A percentile compares a stretch with the other conserved stretches of the same genome.
Conservation (phyloP, 2,888 invertebrate species). For the Drosophila tripunctata region DNA sequence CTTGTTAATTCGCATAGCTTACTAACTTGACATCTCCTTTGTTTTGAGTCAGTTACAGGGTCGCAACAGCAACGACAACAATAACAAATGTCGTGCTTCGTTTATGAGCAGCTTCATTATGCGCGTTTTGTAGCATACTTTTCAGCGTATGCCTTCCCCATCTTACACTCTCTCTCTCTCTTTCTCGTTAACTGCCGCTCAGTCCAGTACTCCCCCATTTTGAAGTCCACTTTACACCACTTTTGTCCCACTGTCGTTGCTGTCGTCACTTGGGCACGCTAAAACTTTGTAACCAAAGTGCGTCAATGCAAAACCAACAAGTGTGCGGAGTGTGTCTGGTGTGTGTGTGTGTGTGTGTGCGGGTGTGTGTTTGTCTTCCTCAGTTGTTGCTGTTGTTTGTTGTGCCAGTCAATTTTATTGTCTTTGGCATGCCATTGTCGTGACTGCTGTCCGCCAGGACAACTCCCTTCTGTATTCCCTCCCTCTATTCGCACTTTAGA, state of each 20-base stretch:
- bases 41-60: background rate
- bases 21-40: background rate
- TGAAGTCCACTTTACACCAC: slow-evolving; percentile 8
- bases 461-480: background rate
- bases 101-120: slow-evolving; percentile 76
- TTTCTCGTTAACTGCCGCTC: background rate
- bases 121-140: slow-evolving; percentile 70
- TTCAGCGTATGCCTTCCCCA: slow-evolving; percentile 13
- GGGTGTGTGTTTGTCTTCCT: slow-evolving; percentile 23
- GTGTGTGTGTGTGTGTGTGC: slow-evolving; percentile 30
- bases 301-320: slow-evolving; percentile 69
- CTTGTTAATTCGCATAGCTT: background rate
- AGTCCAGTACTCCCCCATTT: background rate
- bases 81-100: slow-evolving; percentile 45
- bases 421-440: slow-evolving; percentile 60
- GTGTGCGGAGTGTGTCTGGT: slow-evolving; percentile 39
- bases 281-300: slow-evolving; percentile 57
- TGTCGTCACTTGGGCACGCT: slow-evolving; percentile 55
- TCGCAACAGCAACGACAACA: slow-evolving; percentile 6
- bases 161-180: background rate
- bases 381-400: slow-evolving; percentile 41
- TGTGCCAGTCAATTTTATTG: slow-evolving; percentile 63
- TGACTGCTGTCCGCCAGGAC: slow-evolving; percentile 33
- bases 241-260: background rate
- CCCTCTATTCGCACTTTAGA: background rate